These are phyloP conservation scores for Periophthalmus modestus DNA, from an alignment of 2,113 vertebrate genomes.

Conservation along the genomic window DNA sequence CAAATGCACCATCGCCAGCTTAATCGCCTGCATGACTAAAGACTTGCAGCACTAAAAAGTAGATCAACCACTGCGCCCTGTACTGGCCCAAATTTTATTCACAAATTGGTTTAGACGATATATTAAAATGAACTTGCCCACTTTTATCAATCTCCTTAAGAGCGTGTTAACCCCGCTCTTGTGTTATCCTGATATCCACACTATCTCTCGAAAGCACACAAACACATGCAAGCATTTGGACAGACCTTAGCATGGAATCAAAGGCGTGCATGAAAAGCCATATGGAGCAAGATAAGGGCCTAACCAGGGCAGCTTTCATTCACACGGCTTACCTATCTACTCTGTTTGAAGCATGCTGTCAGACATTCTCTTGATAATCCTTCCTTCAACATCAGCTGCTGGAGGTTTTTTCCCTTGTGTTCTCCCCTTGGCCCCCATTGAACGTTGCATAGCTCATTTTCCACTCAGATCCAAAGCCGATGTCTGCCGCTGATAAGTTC, in stretches of 20 bases:
- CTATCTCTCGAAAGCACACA: slow-evolving; percentile 30
- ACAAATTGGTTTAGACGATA: slow-evolving; percentile 34
- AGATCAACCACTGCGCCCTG: too few relatives aligned
- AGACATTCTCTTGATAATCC: slow-evolving; percentile 59
- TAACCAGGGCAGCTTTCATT: slow-evolving; percentile 42
- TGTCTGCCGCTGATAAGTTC: slow-evolving; percentile 68
- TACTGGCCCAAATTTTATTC: neutral
- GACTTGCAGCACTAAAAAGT: too few relatives aligned
- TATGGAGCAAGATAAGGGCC: slow-evolving; percentile 49
- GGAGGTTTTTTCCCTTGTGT: neutral
- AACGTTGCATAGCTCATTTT: slow-evolving; percentile 65
- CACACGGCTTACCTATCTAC: slow-evolving; percentile 37
- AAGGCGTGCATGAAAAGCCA: slow-evolving; percentile 47
- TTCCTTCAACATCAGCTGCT: slow-evolving; percentile 42
- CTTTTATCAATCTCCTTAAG: slow-evolving; percentile 43
- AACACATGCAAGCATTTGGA: slow-evolving; percentile 22
- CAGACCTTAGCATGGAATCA: slow-evolving; percentile 41
- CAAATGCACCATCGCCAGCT: too few relatives aligned
- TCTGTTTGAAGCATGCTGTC: slow-evolving; percentile 53
- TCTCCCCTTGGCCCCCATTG: slow-evolving; percentile 44
- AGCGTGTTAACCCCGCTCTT: slow-evolving; percentile 34
- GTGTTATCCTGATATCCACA: slow-evolving; percentile 47
- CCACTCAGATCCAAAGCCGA: slow-evolving; percentile 57
- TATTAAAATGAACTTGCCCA: slow-evolving; percentile 28
- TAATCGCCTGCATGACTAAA: too few relatives aligned